Percentiles rank a stretch among this genome's conserved stretches.
Conservation (phyloP, 2,797 vertebrate species). For the Microcaecilia unicolor region DNA sequence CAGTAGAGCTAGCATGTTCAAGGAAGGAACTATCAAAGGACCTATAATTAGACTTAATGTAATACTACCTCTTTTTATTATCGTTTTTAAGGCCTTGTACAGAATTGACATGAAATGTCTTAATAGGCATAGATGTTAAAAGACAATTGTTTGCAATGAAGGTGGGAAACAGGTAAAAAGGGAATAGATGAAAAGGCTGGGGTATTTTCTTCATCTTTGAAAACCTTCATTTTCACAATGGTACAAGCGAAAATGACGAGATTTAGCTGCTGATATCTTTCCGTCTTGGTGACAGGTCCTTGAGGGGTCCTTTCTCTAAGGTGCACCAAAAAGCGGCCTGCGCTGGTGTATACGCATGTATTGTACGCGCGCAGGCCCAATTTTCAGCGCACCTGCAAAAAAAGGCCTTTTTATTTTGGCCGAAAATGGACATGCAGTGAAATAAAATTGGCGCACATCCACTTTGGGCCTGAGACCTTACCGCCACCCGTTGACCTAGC, state of each 20-base stretch:
- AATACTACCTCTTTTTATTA: conserved; percentile 17
- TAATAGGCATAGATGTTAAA: conserved; percentile 19
- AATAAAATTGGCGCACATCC: too few relatives aligned
- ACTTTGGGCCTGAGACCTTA: too few relatives aligned
- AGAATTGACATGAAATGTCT: conserved; percentile 21
- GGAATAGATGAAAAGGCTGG: not conserved
- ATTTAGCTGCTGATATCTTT: not conserved
- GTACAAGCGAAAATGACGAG: not conserved
- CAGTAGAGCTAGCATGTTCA: conserved; percentile 18
- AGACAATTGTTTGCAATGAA: conserved; percentile 26
- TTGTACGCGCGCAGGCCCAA: too few relatives aligned
- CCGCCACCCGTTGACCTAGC: too few relatives aligned
- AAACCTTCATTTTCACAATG: conserved; percentile 6
- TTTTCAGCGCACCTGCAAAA: too few relatives aligned
- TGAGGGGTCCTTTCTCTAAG: too few relatives aligned
- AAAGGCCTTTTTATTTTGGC: too few relatives aligned
- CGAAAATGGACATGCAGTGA: too few relatives aligned
- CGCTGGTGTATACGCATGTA: too few relatives aligned
- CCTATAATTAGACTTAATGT: conserved; percentile 18
- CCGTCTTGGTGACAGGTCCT: too few relatives aligned
- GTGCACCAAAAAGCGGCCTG: too few relatives aligned
- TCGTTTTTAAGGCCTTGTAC: conserved; percentile 20
- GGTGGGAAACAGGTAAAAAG: conserved; percentile 4
- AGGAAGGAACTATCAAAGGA: conserved; percentile 12
- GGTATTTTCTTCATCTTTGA: too few relatives aligned